A percentile compares a stretch with the other conserved stretches of the same genome.
phyloP scores from a whole-genome alignment of 2,888 invertebrate species.

The Agonopterix subpropinquella region DNA sequence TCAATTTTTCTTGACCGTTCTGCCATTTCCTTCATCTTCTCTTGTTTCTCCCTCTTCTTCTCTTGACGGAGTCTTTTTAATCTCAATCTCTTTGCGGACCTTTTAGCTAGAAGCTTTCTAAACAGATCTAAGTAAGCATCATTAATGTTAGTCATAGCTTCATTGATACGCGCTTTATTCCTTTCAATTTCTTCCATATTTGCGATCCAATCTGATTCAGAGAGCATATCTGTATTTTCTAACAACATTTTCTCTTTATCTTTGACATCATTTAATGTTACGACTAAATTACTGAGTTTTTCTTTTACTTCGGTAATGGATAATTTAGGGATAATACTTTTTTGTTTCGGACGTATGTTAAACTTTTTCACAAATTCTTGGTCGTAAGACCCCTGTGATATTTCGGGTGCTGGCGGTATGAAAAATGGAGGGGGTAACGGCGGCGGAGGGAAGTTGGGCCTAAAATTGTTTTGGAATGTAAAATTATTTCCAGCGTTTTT shows the following conservation, averaged over 20 bases:
- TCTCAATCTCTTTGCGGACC: conserved; percentile 62
- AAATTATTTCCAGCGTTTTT: conserved; percentile 40
- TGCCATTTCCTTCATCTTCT: conserved; percentile 46
- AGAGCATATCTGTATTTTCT: conserved; percentile 52
- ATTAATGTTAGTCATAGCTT: conserved; percentile 49
- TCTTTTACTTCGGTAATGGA: conserved; percentile 36
- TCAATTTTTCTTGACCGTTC: conserved; percentile 78
- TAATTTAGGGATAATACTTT: conserved; percentile 5
- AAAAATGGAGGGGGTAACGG: conserved; percentile 31
- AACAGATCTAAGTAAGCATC: conserved; percentile 50
- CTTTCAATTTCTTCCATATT: conserved; percentile 64
- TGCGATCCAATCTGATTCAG: conserved; percentile 73
- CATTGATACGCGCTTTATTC: conserved; percentile 62
- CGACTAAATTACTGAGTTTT: conserved; percentile 29
- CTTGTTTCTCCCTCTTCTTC: conserved; percentile 47
- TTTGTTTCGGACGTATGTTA: conserved; percentile 18
- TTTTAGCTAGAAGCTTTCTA: conserved; percentile 56
- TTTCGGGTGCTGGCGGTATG: conserved; percentile 22
- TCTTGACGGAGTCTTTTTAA: conserved; percentile 54
- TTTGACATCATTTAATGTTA: conserved; percentile 32
- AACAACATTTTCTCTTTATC: conserved; percentile 51
- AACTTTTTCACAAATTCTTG: conserved; percentile 40
- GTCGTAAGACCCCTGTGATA: conserved; percentile 23
- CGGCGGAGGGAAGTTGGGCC: conserved; percentile 27
- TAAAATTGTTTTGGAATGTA: conserved; percentile 54